Conservation (phyloP, 1,140 invertebrate species). For the Globodera rostochiensis region DNA sequence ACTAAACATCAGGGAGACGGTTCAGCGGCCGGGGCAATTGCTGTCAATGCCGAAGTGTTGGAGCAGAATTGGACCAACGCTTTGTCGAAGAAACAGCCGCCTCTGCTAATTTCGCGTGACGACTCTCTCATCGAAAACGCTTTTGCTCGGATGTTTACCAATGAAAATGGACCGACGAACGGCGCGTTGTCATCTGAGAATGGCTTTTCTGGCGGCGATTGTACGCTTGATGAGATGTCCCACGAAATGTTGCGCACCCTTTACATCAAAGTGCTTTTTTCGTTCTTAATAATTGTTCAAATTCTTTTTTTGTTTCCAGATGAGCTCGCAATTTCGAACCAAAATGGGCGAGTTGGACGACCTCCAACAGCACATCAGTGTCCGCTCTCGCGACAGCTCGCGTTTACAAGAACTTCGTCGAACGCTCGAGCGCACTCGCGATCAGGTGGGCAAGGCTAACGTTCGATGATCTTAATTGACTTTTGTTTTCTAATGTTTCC, state of each 20-base stretch:
- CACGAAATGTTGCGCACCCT: constrained; percentile 33
- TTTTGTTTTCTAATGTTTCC: not conserved
- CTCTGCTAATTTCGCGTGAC: constrained; percentile 26
- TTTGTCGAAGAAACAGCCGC: constrained; percentile 33
- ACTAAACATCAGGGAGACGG: constrained; percentile 43
- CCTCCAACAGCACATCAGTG: constrained; percentile 32
- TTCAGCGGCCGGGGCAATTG: constrained; percentile 27
- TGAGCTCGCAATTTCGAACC: constrained; percentile 26
- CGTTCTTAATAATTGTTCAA: not conserved
- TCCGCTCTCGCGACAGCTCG: constrained; percentile 33
- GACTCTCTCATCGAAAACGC: constrained; percentile 9
- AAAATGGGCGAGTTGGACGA: constrained; percentile 39
- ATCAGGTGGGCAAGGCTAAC: constrained; percentile 31
- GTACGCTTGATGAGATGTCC: constrained; percentile 21
- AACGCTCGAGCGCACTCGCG: constrained; percentile 29
- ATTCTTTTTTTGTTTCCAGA: constrained; percentile 1
- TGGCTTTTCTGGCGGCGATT: not conserved
- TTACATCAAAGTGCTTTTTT: constrained; percentile 28
- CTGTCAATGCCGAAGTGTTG: not conserved
- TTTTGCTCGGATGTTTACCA: constrained; percentile 11
- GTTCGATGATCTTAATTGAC: not conserved
- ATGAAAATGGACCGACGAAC: not conserved
- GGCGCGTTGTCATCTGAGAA: not conserved
- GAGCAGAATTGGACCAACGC: constrained; percentile 34
- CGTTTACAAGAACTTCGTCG: constrained; percentile 39